A percentile compares a stretch with the other conserved stretches of the same genome.
Evolutionary conservation across 2,113 vertebrate genomes (phyloP).

Genomic region (Campylomormyrus tamandua): DNA sequence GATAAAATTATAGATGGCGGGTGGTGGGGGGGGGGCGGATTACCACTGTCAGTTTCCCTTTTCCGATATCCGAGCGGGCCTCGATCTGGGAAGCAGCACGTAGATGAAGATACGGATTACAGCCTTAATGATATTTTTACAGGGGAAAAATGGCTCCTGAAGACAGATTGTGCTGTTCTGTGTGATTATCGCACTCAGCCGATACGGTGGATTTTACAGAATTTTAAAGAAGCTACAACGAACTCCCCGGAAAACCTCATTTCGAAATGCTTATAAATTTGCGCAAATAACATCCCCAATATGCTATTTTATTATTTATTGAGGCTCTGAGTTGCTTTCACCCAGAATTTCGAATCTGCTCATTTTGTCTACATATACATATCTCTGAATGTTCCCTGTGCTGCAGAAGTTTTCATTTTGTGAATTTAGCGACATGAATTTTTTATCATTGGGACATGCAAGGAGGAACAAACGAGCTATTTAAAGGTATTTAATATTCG

Average conservation of each 20-base stretch:
- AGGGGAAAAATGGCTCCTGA: neutral
- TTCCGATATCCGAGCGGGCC: neutral
- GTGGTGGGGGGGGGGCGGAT: neutral
- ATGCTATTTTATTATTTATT: neutral
- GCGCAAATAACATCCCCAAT: neutral
- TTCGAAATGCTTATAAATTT: neutral
- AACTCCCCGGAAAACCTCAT: neutral
- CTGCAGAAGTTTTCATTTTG: neutral
- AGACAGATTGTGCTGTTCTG: neutral
- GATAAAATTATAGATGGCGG: neutral
- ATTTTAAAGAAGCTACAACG: neutral
- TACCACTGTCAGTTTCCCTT: neutral
- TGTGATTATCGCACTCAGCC: neutral
- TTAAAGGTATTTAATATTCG: neutral
- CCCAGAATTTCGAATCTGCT: neutral
- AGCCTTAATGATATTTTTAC: neutral
- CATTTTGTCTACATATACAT: neutral
- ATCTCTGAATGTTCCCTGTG: neutral
- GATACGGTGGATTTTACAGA: neutral
- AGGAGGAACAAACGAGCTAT: neutral
- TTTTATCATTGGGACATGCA: neutral
- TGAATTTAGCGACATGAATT: neutral
- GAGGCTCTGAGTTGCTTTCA: neutral
- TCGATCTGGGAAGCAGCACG: neutral
- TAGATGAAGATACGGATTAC: constrained; percentile 9